Percentiles rank a stretch among this genome's conserved stretches.
These are phyloP conservation scores for Cistogaster globosa DNA, from an alignment of 2,888 invertebrate genomes.

Conservation along the genomic window DNA sequence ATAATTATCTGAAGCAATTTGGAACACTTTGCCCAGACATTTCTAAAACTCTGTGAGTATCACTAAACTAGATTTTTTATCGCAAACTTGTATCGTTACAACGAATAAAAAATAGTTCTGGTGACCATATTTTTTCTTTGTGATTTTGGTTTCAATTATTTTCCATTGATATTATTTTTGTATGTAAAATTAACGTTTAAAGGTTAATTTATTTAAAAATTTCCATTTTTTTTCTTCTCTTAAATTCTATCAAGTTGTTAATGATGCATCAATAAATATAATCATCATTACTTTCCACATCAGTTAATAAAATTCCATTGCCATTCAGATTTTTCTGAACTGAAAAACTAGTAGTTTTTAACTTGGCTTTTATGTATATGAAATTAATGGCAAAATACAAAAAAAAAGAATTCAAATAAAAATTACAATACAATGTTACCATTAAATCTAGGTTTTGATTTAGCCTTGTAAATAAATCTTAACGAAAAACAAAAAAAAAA, in stretches of 20 bases:
- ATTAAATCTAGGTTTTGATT: conserved; percentile 38
- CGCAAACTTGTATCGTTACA: no score
- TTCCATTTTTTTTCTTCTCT: conserved; percentile 63
- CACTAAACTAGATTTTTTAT: no score
- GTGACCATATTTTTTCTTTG: no score
- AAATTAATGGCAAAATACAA: conserved; percentile 29
- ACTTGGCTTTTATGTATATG: conserved; percentile 51
- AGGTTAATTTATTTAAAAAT: conserved; percentile 46
- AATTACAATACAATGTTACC: conserved; percentile 16
- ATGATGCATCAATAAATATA: conserved; percentile 77
- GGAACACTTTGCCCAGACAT: no score
- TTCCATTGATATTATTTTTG: no score
- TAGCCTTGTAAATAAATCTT: conserved; percentile 27
- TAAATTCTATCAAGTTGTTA: conserved; percentile 72
- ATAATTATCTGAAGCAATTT: no score
- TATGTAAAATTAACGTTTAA: no score
- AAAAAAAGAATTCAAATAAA: not conserved
- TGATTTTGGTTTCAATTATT: no score
- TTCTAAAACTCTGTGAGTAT: no score
- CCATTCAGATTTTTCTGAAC: conserved; percentile 69
- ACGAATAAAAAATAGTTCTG: no score
- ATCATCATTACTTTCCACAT: conserved; percentile 80
- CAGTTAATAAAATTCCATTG: conserved; percentile 77
- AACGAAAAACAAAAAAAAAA: not conserved
- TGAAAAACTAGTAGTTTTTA: conserved; percentile 48